Percentiles rank a stretch among this genome's conserved stretches.
phyloP scores from a whole-genome alignment of 2,888 invertebrate species.

The Euspilapteryx auroguttella region DNA sequence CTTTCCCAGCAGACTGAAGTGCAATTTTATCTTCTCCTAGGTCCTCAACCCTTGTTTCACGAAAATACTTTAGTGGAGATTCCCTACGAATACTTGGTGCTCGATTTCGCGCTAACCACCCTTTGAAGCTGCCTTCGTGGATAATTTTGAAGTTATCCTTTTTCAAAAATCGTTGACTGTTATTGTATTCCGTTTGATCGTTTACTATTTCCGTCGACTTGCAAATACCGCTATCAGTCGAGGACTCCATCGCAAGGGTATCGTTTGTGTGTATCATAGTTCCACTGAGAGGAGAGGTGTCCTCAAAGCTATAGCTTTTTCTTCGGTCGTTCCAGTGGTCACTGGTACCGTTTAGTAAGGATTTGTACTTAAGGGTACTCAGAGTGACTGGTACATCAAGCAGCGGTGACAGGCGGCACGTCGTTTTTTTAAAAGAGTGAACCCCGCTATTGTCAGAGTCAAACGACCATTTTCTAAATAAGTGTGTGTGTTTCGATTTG shows the following conservation, averaged over 20 bases:
- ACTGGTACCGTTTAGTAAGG: conserved; percentile 35
- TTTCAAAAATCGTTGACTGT: conserved; percentile 11
- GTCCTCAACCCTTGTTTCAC: conserved; percentile 21
- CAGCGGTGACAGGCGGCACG: conserved; percentile 27
- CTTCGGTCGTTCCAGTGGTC: conserved; percentile 74
- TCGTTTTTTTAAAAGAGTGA: conserved; percentile 21
- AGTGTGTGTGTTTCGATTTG: conserved; percentile 16
- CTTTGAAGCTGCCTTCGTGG: conserved; percentile 35
- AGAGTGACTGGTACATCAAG: conserved; percentile 33
- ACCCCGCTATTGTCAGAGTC: conserved; percentile 36
- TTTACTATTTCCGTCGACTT: conserved; percentile 69
- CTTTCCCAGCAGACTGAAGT: conserved; percentile 39
- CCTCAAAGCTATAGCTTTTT: conserved; percentile 76
- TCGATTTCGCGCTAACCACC: conserved; percentile 44
- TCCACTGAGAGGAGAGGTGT: conserved; percentile 33
- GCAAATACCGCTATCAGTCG: conserved; percentile 77
- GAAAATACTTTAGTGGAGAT: conserved; percentile 21
- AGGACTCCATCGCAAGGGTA: conserved; percentile 68
- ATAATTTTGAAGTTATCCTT: conserved; percentile 16
- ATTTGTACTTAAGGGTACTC: conserved; percentile 44
- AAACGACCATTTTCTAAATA: conserved; percentile 29
- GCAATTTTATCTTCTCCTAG: conserved; percentile 27
- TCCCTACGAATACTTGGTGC: conserved; percentile 20
- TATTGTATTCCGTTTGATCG: conserved; percentile 21
- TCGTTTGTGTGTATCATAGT: conserved; percentile 32